A percentile compares a stretch with the other conserved stretches of the same genome.
phyloP scores from a whole-genome alignment of 2,113 vertebrate genomes.

The Entelurus aequoreus region DNA sequence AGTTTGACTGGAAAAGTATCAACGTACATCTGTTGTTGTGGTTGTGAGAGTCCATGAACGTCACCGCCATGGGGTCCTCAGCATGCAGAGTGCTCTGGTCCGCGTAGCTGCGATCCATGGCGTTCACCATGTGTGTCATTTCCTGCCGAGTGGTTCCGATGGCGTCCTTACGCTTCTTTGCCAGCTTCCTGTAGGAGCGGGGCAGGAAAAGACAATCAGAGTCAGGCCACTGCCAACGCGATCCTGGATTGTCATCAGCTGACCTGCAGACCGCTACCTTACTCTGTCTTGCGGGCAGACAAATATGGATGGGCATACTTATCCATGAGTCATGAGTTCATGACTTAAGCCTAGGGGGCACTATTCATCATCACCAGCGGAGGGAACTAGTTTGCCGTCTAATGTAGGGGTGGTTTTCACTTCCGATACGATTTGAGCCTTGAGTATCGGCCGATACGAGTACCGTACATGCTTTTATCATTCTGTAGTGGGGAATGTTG shows the following conservation, averaged over 20 bases:
- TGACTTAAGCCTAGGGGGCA: background rate
- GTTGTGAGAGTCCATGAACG: constrained; percentile 97
- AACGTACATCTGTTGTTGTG: constrained; percentile 97
- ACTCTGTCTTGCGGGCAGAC: background rate
- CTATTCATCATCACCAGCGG: background rate
- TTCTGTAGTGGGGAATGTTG: too few species aligned
- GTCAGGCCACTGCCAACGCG: constrained; percentile 10
- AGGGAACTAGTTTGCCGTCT: too few species aligned
- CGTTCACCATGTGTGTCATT: constrained; percentile 99
- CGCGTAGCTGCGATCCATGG: constrained; percentile 94
- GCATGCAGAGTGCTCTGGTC: constrained; percentile 96
- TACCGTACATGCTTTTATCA: too few species aligned
- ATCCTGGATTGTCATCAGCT: constrained; percentile 5
- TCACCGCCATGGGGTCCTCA: constrained; percentile 94
- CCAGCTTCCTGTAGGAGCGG: constrained; percentile 84
- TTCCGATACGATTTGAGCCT: too few species aligned
- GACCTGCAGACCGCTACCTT: constrained; percentile 37
- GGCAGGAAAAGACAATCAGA: constrained; percentile 21
- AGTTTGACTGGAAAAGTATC: background rate
- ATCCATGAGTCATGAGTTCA: too few species aligned
- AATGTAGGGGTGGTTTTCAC: too few species aligned
- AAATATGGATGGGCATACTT: too few species aligned
- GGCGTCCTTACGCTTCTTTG: constrained; percentile 96
- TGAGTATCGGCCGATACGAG: too few species aligned
- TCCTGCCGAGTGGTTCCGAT: constrained; percentile 93